Evolutionary conservation across 1,140 invertebrate genomes (phyloP).

Genomic region (Metaphire vulgaris): DNA sequence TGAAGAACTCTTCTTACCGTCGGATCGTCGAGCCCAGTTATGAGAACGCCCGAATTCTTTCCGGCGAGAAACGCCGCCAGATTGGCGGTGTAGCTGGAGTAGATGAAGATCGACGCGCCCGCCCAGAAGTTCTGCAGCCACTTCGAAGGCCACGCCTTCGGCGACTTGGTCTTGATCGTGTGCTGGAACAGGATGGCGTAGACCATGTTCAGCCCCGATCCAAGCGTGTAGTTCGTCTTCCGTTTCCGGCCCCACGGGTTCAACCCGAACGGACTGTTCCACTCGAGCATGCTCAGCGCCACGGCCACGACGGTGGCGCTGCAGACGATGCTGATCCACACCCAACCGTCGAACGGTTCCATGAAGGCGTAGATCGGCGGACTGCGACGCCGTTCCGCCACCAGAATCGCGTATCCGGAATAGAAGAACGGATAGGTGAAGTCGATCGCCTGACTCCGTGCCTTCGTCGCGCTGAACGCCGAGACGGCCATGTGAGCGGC

Average conservation of each 20-base stretch:
- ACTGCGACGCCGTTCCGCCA: constrained; percentile 57
- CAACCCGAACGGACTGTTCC: constrained; percentile 83
- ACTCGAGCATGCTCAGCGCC: constrained; percentile 84
- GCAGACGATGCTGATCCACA: too few relatives aligned
- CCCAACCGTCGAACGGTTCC: too few relatives aligned
- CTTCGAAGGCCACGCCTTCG: constrained; percentile 92
- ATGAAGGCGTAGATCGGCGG: constrained; percentile 82
- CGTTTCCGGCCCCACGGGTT: too few relatives aligned
- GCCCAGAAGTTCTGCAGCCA: too few relatives aligned
- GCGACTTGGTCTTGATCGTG: constrained; percentile 89
- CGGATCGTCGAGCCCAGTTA: constrained; percentile 44
- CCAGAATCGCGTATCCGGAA: constrained; percentile 61
- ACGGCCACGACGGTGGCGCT: constrained; percentile 84
- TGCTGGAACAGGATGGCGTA: too few relatives aligned
- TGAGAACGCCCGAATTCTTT: constrained; percentile 43
- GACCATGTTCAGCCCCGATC: too few relatives aligned
- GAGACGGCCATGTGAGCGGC: constrained; percentile 83
- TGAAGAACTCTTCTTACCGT: too few relatives aligned
- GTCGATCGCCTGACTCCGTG: constrained; percentile 65
- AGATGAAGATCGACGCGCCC: too few relatives aligned
- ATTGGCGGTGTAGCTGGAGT: constrained; percentile 88
- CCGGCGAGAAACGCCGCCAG: too few relatives aligned
- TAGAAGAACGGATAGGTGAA: constrained; percentile 85
- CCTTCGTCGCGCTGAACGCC: constrained; percentile 72
- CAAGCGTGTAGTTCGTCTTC: constrained; percentile 77